These are phyloP conservation scores for Castor canadensis DNA, from an alignment of 2,113 vertebrate genomes.

Conservation along the genomic window DNA sequence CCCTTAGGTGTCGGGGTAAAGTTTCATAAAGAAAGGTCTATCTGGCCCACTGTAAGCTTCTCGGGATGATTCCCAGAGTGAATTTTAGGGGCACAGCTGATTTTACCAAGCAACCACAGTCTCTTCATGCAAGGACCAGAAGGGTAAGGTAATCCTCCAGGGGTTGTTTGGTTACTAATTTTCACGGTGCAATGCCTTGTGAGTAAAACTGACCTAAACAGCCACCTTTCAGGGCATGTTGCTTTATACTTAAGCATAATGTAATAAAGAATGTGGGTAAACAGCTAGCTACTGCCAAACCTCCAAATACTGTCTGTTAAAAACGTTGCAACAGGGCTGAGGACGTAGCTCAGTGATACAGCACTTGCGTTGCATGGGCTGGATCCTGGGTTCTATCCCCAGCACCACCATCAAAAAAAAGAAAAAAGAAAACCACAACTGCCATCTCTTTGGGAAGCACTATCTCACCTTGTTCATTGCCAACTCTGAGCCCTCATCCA, in stretches of 20 bases:
- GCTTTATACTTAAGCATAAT: not conserved
- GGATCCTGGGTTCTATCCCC: too few relatives aligned
- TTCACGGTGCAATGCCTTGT: not conserved
- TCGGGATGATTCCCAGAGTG: not conserved
- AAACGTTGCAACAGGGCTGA: not conserved
- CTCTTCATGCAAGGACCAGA: not conserved
- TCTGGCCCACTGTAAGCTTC: not conserved
- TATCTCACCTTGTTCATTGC: not conserved
- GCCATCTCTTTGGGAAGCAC: not conserved
- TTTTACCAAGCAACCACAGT: not conserved
- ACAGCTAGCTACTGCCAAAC: not conserved
- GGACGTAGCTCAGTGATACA: too few relatives aligned
- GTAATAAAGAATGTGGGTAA: slow-evolving; percentile 14
- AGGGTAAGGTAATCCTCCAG: not conserved
- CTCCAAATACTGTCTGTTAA: not conserved
- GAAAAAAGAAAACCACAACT: too few relatives aligned
- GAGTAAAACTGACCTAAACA: not conserved
- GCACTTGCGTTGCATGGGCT: too few relatives aligned
- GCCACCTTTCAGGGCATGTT: not conserved
- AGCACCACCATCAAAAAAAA: too few relatives aligned
- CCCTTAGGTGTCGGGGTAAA: not conserved
- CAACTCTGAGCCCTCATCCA: not conserved
- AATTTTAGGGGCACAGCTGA: not conserved
- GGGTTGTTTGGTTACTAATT: not conserved
- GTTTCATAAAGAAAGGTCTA: not conserved